Conservation (phyloP, 2,113 vertebrate species). For the Nicator chloris region DNA sequence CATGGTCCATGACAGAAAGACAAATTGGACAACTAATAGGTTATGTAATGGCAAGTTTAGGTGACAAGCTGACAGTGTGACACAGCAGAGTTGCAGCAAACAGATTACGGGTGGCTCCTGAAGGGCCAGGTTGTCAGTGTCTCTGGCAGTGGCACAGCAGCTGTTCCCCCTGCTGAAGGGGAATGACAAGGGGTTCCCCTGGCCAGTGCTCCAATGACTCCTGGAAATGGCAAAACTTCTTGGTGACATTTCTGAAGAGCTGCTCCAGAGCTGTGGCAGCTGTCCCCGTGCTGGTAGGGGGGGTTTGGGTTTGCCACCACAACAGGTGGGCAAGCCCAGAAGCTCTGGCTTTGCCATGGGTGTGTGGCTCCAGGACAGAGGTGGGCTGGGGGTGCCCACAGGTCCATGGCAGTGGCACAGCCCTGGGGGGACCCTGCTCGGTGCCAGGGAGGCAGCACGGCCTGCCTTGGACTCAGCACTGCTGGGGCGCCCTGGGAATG, state of each 20-base stretch:
- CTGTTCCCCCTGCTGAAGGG: accelerated
- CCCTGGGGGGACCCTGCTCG: accelerated
- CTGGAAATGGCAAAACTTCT: neutral
- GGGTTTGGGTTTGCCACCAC: neutral
- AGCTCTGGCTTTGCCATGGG: neutral
- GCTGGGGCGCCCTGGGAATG: accelerated
- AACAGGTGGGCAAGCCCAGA: neutral
- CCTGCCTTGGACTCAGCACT: neutral
- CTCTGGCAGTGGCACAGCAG: accelerated
- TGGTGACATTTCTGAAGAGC: neutral
- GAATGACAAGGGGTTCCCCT: neutral
- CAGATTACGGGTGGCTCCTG: neutral
- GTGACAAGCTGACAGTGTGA: slow-evolving; percentile 28
- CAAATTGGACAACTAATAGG: slow-evolving; percentile 40
- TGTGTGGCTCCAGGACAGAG: neutral
- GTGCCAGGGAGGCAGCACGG: accelerated
- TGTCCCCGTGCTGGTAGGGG: neutral
- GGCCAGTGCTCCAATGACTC: neutral
- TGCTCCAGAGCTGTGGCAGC: neutral
- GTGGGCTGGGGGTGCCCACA: too few relatives aligned
- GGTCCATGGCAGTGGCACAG: neutral
- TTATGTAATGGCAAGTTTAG: neutral
- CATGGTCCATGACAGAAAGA: slow-evolving; percentile 9
- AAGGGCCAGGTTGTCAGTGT: neutral
- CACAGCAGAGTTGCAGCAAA: neutral